Percentiles rank a stretch among this genome's conserved stretches.
phyloP scores from a whole-genome alignment of 1,140 invertebrate species.

The Microplitis mediator region DNA sequence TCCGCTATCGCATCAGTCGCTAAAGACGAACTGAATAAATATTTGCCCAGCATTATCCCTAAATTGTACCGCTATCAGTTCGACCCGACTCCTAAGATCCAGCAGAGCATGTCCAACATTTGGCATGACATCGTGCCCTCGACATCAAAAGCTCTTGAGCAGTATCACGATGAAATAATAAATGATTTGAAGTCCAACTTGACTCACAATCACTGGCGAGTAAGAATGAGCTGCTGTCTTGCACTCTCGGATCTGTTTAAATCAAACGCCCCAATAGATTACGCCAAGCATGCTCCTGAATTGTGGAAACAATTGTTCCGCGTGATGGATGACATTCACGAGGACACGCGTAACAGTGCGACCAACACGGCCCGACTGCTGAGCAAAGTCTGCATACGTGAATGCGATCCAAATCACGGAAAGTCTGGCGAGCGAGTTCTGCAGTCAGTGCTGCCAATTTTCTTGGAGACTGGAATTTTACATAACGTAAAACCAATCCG shows the following conservation, averaged over 20 bases:
- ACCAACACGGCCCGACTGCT: conserved; percentile 77
- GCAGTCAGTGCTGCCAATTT: conserved; percentile 76
- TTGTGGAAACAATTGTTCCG: conserved; percentile 85
- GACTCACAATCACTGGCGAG: conserved; percentile 83
- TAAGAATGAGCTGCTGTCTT: conserved; percentile 87
- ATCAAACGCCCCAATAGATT: conserved; percentile 55
- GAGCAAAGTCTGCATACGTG: conserved; percentile 81
- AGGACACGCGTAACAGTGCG: conserved; percentile 82
- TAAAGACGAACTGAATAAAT: conserved; percentile 79
- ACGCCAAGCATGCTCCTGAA: conserved; percentile 56
- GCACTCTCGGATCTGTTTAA: conserved; percentile 84
- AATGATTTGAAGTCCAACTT: conserved; percentile 81
- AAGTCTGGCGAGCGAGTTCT: conserved; percentile 80
- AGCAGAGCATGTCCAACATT: conserved; percentile 89
- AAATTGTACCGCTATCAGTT: conserved; percentile 88
- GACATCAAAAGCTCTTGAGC: conserved; percentile 83
- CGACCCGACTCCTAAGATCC: conserved; percentile 89
- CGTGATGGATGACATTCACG: conserved; percentile 94
- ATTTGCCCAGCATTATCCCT: conserved; percentile 85
- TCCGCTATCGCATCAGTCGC: conserved; percentile 81
- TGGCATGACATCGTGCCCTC: conserved; percentile 89
- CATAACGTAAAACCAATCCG: conserved; percentile 81
- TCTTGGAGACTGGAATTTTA: conserved; percentile 80
- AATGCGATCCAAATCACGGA: conserved; percentile 76
- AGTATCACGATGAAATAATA: conserved; percentile 87